These are phyloP conservation scores for Laticauda colubrina DNA, from an alignment of 2,113 vertebrate genomes.

Conservation along the genomic window DNA sequence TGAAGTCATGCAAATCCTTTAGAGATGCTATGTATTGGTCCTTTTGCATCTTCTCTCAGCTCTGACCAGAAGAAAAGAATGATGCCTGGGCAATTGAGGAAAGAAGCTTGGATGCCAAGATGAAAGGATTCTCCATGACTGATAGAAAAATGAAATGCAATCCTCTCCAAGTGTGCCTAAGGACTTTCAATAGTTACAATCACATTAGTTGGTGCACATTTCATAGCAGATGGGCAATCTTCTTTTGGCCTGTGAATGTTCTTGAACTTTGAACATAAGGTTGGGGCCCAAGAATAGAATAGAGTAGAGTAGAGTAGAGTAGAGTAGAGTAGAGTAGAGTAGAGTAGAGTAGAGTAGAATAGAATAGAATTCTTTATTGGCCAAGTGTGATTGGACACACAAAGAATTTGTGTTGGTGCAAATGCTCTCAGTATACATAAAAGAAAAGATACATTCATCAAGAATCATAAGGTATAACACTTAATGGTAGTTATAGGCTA, in stretches of 20 bases:
- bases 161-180: background rate
- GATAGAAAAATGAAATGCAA: background rate
- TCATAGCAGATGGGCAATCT: background rate
- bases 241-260: background rate
- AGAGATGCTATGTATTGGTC: background rate
- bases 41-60: background rate
- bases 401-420: no score
- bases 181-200: background rate
- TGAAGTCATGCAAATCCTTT: background rate
- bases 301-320: no score
- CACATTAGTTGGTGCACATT: background rate
- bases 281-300: background rate
- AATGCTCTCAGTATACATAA: no score
- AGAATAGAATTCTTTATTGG: no score
- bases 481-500: no score
- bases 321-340: no score
- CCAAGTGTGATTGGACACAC: no score
- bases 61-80: background rate
- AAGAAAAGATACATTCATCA: no score
- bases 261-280: background rate
- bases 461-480: no score
- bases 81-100: background rate
- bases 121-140: background rate
- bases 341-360: no score
- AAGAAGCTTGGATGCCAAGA: background rate